Evolutionary conservation across 2,797 vertebrate genomes (phyloP), one percentile per base, ranked within the genome.

Genomic region (Cercopithecus mitis): DNA sequence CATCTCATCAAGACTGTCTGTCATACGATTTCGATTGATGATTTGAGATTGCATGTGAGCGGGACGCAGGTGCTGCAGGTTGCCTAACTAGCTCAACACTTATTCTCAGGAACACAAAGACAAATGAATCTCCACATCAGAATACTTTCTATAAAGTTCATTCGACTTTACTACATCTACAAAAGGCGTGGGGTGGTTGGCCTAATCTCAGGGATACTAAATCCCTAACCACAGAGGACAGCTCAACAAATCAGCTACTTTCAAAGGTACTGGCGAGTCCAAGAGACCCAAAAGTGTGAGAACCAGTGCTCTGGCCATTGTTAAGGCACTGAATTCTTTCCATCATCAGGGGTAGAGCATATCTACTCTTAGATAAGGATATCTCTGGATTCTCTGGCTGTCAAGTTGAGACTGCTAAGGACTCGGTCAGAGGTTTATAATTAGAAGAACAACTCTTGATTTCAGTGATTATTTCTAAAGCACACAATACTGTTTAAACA

Each of bases 1-100:
- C 96, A 75, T 61, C 95, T 98, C 90, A 89, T 96, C 90, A 96
- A 95, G 36, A 93, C 70, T 27, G 80, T 92, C 67, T 96, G 90
- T 77, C 83, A 94, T 47, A 90, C 76, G 95, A 92, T 85, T 97
- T 76, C 47, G 67, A 85, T 64, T 93, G 95, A 97, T 85, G 90
- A 97, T 88, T 79, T 96, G 86, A 94, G 96, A 95, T 57, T 27
- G 93, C 70, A 55, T 0, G 0, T 22, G 33, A 83, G 89, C 1
- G 43, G 95, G 91, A 95, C 55, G 52, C 95, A 98, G 95, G 96
- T 94, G 77, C 55, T 45, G 80, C 72, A 79, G 22, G 14, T 84
- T 77, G 91, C 67, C 0, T 0, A 19, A 36, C 93, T 0, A 10
- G 81, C 83, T 64, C 70, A 88, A 0, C 0, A 82, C 27, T 70